Percentiles rank a stretch among this genome's conserved stretches.
Evolutionary conservation across 2,888 invertebrate species (phyloP).

Genomic region (Catocala sponsa): DNA sequence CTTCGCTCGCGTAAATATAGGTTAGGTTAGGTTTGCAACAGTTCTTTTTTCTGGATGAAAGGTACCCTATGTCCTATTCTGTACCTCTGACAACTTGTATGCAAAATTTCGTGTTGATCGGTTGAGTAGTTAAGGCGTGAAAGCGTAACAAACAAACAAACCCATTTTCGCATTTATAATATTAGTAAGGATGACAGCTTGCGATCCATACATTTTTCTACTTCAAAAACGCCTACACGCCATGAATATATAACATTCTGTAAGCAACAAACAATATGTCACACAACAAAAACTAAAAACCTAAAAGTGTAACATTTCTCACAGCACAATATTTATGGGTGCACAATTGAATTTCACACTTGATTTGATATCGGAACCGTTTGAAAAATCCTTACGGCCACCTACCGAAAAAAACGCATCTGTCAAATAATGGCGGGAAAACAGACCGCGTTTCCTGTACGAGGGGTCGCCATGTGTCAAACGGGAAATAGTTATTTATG

Average conservation of each 20-base stretch:
- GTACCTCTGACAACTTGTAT: too few relatives aligned
- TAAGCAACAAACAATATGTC: conserved; percentile 37
- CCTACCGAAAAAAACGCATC: conserved; percentile 80
- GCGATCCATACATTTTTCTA: too few relatives aligned
- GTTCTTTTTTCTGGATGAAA: too few relatives aligned
- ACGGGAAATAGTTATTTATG: conserved; percentile 87
- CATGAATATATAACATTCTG: conserved; percentile 40
- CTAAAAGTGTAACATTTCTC: conserved; percentile 71
- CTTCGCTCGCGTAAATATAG: too few relatives aligned
- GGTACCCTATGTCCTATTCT: too few relatives aligned
- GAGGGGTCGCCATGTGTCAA: conserved; percentile 84
- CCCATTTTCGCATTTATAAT: too few relatives aligned
- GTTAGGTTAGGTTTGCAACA: too few relatives aligned
- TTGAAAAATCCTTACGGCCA: conserved; percentile 81
- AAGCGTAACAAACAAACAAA: too few relatives aligned
- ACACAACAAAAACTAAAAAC: conserved; percentile 54
- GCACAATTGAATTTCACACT: conserved; percentile 86
- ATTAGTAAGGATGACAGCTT: too few relatives aligned
- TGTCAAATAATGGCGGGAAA: conserved; percentile 84
- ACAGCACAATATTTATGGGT: conserved; percentile 77
- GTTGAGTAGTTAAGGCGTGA: too few relatives aligned
- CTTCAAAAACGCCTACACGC: too few relatives aligned
- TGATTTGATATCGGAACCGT: conserved; percentile 74
- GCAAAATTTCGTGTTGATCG: too few relatives aligned
- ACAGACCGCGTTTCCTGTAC: conserved; percentile 70